phyloP scores from a whole-genome alignment of 2,888 invertebrate genomes.

The Sarcophaga subvicina region DNA sequence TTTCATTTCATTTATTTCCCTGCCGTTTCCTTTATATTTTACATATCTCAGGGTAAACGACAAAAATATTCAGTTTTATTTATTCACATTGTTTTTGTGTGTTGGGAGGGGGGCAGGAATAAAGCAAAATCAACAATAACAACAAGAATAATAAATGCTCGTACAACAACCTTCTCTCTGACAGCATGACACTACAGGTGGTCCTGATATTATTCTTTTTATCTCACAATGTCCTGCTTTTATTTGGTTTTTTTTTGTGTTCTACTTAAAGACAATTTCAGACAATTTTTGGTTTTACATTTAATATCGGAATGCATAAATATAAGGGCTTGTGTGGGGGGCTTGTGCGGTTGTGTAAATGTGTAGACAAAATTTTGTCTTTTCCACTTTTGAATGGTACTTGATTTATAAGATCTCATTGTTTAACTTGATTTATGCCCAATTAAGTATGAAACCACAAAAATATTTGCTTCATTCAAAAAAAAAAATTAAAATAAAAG shows the following conservation, averaged over 20 bases:
- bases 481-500: too few species aligned
- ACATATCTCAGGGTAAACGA: not conserved
- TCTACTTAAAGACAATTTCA: not conserved
- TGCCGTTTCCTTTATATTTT: not conserved
- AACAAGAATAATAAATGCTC: slow-evolving; percentile 25
- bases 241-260: not conserved
- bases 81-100: slow-evolving; percentile 16
- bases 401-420: slow-evolving; percentile 52
- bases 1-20: slow-evolving; percentile 29
- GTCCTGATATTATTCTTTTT: not conserved
- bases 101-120: too few species aligned
- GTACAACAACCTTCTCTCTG: slow-evolving; percentile 1
- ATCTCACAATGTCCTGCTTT: not conserved
- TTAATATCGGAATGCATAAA: not conserved
- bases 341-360: not conserved
- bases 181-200: slow-evolving; percentile 47
- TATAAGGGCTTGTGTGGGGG: not conserved
- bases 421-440: slow-evolving; percentile 50
- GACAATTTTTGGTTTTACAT: too few species aligned
- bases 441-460: slow-evolving; percentile 47
- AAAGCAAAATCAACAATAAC: too few species aligned
- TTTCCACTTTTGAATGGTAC: not conserved
- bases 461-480: not conserved
- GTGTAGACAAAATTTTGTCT: slow-evolving; percentile 11
- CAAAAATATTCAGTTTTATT: slow-evolving; percentile 12